Conservation (phyloP, 2,888 invertebrate genomes). For the Dryomyza anilis region DNA sequence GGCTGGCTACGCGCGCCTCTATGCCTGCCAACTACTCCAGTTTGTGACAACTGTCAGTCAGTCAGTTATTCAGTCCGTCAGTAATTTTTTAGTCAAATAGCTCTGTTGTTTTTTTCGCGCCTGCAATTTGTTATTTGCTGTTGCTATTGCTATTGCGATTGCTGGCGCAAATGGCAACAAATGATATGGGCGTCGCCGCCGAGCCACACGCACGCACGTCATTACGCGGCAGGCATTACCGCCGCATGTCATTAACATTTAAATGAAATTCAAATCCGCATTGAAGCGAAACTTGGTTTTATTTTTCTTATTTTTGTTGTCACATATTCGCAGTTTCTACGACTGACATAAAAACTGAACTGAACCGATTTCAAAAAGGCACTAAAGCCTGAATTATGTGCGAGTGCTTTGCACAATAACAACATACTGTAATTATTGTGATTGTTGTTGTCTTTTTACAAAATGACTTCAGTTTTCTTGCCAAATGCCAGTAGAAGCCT, state of each 20-base stretch:
- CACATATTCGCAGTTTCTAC: not conserved
- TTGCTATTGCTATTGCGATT: not conserved
- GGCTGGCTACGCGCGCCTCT: not conserved
- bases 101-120: too few species aligned
- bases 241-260: constrained; percentile 4
- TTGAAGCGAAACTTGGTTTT: constrained; percentile 7
- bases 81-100: too few species aligned
- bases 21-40: not conserved
- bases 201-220: not conserved
- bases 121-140: not conserved
- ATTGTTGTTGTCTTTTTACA: not conserved
- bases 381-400: not conserved
- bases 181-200: not conserved
- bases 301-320: not conserved
- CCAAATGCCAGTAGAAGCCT: too few species aligned
- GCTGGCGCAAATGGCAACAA: not conserved
- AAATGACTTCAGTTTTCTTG: too few species aligned
- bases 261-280: constrained; percentile 20
- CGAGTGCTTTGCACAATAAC: not conserved
- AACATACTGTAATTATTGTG: not conserved
- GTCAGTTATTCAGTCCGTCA: not conserved
- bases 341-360: not conserved
- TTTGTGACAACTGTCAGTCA: not conserved
- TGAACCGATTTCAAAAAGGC: too few species aligned
- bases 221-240: not conserved